Evolutionary conservation across 2,113 vertebrate species (phyloP).

Genomic region (Conger conger): DNA sequence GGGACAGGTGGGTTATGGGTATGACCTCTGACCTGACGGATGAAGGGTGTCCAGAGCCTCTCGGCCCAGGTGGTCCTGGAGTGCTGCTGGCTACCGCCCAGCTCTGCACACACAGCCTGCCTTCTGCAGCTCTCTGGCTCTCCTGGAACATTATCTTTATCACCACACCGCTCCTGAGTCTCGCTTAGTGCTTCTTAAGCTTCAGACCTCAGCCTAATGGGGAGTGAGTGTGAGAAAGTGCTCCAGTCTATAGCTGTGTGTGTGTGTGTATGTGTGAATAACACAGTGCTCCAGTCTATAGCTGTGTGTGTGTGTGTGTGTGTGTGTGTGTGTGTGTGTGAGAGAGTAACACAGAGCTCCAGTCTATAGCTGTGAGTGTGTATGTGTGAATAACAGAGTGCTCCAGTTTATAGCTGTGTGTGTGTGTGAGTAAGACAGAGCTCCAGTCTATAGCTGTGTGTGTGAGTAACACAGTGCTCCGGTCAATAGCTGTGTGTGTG

Average conservation of each 20-base stretch:
- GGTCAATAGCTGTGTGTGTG: too few species aligned
- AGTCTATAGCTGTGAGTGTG: too few species aligned
- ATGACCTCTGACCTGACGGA: background rate
- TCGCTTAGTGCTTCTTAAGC: background rate
- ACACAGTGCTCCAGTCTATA: background rate
- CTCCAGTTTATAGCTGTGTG: too few species aligned
- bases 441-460: background rate
- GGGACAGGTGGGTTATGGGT: background rate
- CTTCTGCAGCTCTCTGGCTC: slow-evolving; percentile 45
- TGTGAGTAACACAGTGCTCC: background rate
- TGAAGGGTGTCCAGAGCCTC: background rate
- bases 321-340: too few species aligned
- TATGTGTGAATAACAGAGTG: too few species aligned
- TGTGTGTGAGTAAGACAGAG: background rate
- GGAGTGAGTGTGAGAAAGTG: background rate
- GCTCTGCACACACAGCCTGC: slow-evolving; percentile 25
- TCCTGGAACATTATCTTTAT: slow-evolving; percentile 21
- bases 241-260: background rate
- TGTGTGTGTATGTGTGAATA: background rate
- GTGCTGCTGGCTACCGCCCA: slow-evolving; percentile 13
- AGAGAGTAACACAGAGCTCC: too few species aligned
- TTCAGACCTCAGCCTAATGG: background rate
- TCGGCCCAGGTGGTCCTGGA: slow-evolving; percentile 16
- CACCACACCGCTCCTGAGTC: background rate
- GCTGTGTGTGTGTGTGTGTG: background rate